Base-by-base conservation (phyloP, 2,888 invertebrate genomes). In the Suillia variegata region DNA sequence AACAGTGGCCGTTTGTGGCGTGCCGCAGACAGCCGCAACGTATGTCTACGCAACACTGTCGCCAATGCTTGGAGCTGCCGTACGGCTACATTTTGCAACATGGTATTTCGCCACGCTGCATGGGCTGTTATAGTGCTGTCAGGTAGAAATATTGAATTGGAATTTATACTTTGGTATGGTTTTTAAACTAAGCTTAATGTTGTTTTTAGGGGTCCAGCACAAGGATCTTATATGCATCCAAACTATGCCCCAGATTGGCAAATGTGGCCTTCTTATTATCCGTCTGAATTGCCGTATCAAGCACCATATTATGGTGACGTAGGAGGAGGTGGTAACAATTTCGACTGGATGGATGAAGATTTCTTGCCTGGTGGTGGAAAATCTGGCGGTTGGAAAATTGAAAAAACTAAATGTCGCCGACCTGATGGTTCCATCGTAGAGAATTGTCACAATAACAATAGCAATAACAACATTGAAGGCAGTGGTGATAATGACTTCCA, bases 1-100 rank as follows among this genome's bases (percentile, higher is more conserved):
- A 59, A 20, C 42, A 12, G 22, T 78, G 71, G 71, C 78, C 78
- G 1, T 78, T 70, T 48, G 65, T 74, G 0, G 22, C 50, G 2
- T 74, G 72, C 53, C 18, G 17, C 12, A 13, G 52, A 2, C 4
- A 55, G 31, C 24, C 49, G 20, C 13, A 21, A 24, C 17, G 8
- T 15, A 13, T 20, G 24, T n/a, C 17, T 21, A 10, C 61, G 62
- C 18, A 50, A 21, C 54, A 2, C 13, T 76, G 77, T 56, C 63
- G 64, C 4, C 59, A 55, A 1, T 76, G 76, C 17, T 31, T 67
- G 8, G 20, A 66, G 2, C 15, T 76, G 34, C 56, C 65, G 6
- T 76, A 71, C 47, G 67, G 63, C 8, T 58, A 66, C 15, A 61
- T 76, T 3, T 31, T 77, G 17, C 61, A 62, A 6, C 48, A 63